Evolutionary conservation across 2,797 vertebrate genomes (phyloP), one percentile per base, ranked within the genome.

Genomic region (Myotis pilosus): DNA sequence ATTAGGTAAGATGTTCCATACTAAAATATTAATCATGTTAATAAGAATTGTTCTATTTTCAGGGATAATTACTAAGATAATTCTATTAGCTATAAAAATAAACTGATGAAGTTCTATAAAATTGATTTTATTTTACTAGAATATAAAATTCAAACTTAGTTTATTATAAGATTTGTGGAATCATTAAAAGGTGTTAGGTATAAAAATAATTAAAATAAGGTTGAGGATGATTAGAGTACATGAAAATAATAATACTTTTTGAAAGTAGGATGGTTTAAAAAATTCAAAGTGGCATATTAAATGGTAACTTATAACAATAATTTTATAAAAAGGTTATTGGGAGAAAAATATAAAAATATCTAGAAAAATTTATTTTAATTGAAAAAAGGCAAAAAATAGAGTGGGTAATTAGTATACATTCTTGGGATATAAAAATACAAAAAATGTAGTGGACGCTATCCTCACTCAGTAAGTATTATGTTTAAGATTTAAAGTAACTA

Each of bases 151-250:
- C 15, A 92, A 89, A 71, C 15, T 71, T 74, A 94, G 84, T 78
- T 93, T 88, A 76, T 89, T 78, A 36, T 36, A 89, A 92, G 64
- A 68, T 72, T 47, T 83, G 9, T 66, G 44, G 49, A 76, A 9
- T 71, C 41, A 62, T 28, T 51, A 36, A 87, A 91, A 69, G 44
- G 9, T 38, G 78, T 57, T 91, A 49, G 30, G 60, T 36, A 51
- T 76, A 80, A 91, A 95, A 80, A 86, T 53, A 96, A 79, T n/a
- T 96, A 89, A 92, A 89, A 41, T 53, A 33, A 66, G 69, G 38
- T 11, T 0, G 3, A 96, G 87, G 15, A 75, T 15, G 22, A 81
- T 86, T 84, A 87, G 6, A 91, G n/a, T 47, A 79, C 89, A 22
- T 66, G 13, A 90, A 91, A 88, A 88, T 76, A 62, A 62, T 51